phyloP scores from a whole-genome alignment of 2,797 vertebrate genomes.

The Enteromius afrohamiltoni region DNA sequence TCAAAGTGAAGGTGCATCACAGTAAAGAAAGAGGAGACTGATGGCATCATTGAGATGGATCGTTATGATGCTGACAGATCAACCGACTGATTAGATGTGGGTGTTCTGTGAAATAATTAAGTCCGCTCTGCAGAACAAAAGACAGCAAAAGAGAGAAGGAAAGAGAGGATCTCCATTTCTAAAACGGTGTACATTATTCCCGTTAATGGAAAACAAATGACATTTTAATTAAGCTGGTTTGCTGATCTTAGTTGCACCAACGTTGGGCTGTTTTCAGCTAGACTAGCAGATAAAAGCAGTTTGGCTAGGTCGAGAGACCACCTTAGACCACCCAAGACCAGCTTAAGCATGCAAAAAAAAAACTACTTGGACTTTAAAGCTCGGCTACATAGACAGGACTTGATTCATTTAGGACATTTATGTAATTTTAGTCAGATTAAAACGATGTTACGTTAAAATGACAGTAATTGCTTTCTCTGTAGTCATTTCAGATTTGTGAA shows the following conservation, averaged over 20 bases:
- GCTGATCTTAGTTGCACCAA: not conserved
- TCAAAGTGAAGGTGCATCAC: conserved; percentile 6
- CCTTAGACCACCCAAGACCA: not conserved
- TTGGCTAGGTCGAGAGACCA: not conserved
- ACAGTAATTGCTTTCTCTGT: not conserved
- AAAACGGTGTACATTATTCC: not conserved
- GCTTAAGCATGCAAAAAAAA: not conserved
- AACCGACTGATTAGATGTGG: not conserved
- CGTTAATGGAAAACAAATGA: not conserved
- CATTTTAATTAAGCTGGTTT: not conserved
- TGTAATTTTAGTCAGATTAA: conserved; percentile 21
- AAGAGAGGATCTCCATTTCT: not conserved
- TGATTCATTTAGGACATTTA: too few relatives aligned
- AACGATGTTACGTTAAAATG: conserved; percentile 58
- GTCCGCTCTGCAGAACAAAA: not conserved
- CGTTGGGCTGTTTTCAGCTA: not conserved
- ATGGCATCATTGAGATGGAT: not conserved
- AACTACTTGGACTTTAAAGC: not conserved
- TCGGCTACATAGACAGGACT: too few relatives aligned
- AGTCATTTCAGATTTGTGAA: conserved; percentile 63
- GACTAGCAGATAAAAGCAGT: not conserved
- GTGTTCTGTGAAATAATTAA: conserved; percentile 8
- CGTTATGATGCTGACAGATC: not conserved
- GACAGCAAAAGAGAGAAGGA: too few relatives aligned
- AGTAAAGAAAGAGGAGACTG: not conserved